Percentiles rank a stretch among this genome's conserved stretches.
Conservation (phyloP, 2,797 vertebrate genomes). For the Ataeniobius toweri region DNA sequence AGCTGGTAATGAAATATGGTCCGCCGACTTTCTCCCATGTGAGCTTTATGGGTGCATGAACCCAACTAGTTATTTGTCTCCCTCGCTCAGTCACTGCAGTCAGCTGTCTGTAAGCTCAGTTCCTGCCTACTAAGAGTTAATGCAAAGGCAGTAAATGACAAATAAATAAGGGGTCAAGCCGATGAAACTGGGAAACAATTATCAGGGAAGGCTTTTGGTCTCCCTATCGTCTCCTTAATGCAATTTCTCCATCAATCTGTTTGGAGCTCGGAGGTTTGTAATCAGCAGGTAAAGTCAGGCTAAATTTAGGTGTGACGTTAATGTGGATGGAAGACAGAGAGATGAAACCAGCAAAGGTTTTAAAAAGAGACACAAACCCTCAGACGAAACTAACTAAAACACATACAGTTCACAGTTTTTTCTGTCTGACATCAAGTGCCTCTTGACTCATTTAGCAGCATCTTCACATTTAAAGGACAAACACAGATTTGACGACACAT, state of each 20-base stretch:
- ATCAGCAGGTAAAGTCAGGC: slow-evolving; percentile 55
- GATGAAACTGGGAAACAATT: slow-evolving; percentile 68
- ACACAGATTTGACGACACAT: slow-evolving; percentile 4
- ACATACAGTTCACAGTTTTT: background rate
- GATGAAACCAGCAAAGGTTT: slow-evolving; percentile 13
- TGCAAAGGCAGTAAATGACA: slow-evolving; percentile 64
- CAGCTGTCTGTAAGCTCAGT: slow-evolving; percentile 27
- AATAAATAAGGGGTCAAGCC: slow-evolving; percentile 65
- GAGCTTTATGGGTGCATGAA: slow-evolving; percentile 73
- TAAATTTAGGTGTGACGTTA: slow-evolving; percentile 56
- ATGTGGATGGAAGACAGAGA: slow-evolving; percentile 27
- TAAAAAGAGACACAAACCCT: slow-evolving; percentile 8
- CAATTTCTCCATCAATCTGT: slow-evolving; percentile 37
- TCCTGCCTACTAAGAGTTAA: slow-evolving; percentile 60
- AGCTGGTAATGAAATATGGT: slow-evolving; percentile 76
- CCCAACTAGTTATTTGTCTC: slow-evolving; percentile 30
- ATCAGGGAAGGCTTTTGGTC: slow-evolving; percentile 35
- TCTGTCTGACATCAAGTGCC: slow-evolving; percentile 2
- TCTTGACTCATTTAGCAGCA: slow-evolving; percentile 5
- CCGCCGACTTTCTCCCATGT: slow-evolving; percentile 53
- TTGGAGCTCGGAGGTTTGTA: slow-evolving; percentile 26
- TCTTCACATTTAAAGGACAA: background rate
- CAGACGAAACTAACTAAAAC: background rate
- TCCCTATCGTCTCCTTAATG: slow-evolving; percentile 9
- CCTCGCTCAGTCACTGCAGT: slow-evolving; percentile 32